A percentile compares a stretch with the other conserved stretches of the same genome.
phyloP scores from a whole-genome alignment of 1,140 invertebrate species.

The Polypedilum pembai region DNA sequence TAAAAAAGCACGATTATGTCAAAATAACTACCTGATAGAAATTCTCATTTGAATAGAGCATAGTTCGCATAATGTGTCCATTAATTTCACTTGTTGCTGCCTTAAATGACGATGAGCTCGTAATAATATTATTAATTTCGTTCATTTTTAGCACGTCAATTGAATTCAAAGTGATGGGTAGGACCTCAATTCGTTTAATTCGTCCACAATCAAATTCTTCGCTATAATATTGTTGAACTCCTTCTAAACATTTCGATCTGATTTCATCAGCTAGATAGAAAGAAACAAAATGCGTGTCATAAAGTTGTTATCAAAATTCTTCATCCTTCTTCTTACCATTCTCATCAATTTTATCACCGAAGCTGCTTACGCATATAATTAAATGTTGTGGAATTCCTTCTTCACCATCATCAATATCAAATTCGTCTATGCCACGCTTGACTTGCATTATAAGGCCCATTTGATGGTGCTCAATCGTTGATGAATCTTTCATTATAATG shows the following conservation, averaged over 20 bases:
- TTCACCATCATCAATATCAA: conserved; percentile 19
- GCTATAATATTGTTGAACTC: background rate
- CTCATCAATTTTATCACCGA: conserved; percentile 22
- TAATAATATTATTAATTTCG: background rate
- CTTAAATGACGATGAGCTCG: background rate
- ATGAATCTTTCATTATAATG: background rate
- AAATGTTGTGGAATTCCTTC: conserved; percentile 16
- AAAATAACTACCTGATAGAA: conserved; percentile 1
- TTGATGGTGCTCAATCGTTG: background rate
- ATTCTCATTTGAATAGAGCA: conserved; percentile 13
- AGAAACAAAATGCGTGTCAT: background rate
- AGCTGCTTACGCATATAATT: background rate
- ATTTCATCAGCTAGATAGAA: background rate
- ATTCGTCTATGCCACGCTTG: conserved; percentile 1
- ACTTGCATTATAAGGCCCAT: background rate
- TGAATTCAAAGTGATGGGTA: background rate
- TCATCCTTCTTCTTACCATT: conserved; percentile 15
- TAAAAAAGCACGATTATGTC: background rate
- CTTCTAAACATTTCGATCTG: background rate
- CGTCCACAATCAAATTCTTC: conserved; percentile 15
- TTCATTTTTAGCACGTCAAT: conserved; percentile 19
- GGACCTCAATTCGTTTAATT: background rate
- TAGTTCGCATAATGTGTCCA: background rate
- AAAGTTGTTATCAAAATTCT: background rate
- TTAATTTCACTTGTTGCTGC: background rate